These are phyloP conservation scores for Amphipoea oculea DNA, from an alignment of 2,888 invertebrate species.

Conservation along the genomic window DNA sequence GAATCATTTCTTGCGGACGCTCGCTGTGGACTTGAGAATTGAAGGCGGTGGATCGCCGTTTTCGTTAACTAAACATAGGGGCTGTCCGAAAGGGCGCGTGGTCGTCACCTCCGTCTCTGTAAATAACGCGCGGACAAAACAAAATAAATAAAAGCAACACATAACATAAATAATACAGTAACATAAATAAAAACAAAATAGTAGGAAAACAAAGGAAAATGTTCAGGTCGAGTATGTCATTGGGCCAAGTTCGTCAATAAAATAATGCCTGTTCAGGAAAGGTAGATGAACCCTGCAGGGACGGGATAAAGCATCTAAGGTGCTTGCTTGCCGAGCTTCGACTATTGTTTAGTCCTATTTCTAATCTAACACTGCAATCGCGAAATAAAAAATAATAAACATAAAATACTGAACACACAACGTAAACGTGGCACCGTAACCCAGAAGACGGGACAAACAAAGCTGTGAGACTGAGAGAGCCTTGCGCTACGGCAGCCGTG, in stretches of 20 bases:
- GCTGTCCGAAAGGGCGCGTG: conserved; percentile 94
- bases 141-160: conserved; percentile 82
- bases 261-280: conserved; percentile 69
- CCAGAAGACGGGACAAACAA: conserved; percentile 87
- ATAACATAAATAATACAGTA: conserved; percentile 66
- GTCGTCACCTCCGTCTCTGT: conserved; percentile 90
- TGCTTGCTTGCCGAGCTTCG: conserved; percentile 84
- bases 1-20: conserved; percentile 89
- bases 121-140: conserved; percentile 85
- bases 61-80: conserved; percentile 92
- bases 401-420: conserved; percentile 86
- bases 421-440: conserved; percentile 85
- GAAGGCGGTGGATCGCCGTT: conserved; percentile 89
- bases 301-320: conserved; percentile 86
- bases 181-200: conserved; percentile 71
- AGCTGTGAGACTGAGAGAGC: conserved; percentile 87
- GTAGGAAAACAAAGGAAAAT: conserved; percentile 67
- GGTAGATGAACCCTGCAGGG: conserved; percentile 79
- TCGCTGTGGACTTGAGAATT: conserved; percentile 88
- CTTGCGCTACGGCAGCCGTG: conserved; percentile 85
- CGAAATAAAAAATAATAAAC: conserved; percentile 82
- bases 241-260: conserved; percentile 65
- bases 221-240: conserved; percentile 60
- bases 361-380: conserved; percentile 88
- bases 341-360: conserved; percentile 83